These are phyloP conservation scores for Zosterops hypoxanthus DNA, from an alignment of 2,113 vertebrate species.

Conservation along the genomic window DNA sequence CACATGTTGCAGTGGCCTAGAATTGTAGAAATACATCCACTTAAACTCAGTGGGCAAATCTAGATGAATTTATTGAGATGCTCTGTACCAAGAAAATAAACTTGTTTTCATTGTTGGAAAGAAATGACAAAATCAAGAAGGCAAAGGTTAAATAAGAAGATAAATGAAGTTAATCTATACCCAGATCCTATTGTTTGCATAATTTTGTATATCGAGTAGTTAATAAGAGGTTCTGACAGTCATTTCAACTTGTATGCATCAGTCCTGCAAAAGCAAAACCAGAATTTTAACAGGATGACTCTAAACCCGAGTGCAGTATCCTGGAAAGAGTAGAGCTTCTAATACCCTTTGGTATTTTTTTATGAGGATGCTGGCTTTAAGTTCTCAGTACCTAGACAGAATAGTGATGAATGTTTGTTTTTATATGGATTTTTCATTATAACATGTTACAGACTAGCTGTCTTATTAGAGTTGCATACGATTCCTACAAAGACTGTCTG, in stretches of 20 bases:
- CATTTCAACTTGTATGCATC: background rate
- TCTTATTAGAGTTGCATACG: background rate
- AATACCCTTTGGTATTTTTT: background rate
- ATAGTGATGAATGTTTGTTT: background rate
- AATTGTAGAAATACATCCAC: background rate
- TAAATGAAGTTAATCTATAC: background rate
- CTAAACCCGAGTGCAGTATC: background rate
- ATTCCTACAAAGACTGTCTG: background rate
- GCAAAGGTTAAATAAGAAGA: background rate
- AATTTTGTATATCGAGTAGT: background rate
- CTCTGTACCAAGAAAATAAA: background rate
- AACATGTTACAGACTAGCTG: background rate
- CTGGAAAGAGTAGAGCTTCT: background rate
- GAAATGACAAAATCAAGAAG: background rate
- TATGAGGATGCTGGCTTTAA: background rate
- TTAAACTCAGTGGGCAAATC: background rate
- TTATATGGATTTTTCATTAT: background rate
- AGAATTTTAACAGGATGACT: background rate
- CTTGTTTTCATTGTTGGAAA: background rate
- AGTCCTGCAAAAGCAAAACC: background rate
- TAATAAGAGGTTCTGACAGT: background rate
- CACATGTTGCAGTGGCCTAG: fast-evolving
- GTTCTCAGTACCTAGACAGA: background rate
- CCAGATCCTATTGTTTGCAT: background rate
- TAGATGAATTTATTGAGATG: background rate